phyloP scores from a whole-genome alignment of 2,888 invertebrate genomes.

The Brassicogethes aeneus region DNA sequence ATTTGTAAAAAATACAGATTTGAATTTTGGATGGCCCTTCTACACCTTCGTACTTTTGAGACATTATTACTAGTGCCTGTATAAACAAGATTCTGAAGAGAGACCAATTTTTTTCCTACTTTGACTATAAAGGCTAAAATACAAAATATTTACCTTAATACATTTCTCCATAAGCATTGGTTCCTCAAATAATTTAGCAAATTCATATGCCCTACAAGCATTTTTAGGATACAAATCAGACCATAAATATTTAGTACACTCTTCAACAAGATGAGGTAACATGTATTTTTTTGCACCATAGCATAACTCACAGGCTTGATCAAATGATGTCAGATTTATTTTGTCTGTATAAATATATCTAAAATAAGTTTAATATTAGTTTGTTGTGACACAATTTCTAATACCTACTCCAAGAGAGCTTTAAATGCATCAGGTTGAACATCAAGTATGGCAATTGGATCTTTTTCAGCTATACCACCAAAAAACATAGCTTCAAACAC shows the following conservation, averaged over 20 bases:
- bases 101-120: not conserved
- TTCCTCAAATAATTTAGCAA: constrained; percentile 78
- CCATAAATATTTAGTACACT: constrained; percentile 79
- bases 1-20: too few relatives aligned
- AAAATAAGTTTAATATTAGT: constrained; percentile 23
- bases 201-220: constrained; percentile 78
- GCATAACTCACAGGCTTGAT: constrained; percentile 78
- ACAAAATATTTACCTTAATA: constrained; percentile 48
- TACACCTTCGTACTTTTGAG: too few relatives aligned
- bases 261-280: constrained; percentile 72
- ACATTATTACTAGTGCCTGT: too few relatives aligned
- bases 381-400: constrained; percentile 4
- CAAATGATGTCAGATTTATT: constrained; percentile 71
- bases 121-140: not conserved
- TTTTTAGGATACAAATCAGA: constrained; percentile 69
- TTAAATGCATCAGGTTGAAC: constrained; percentile 82
- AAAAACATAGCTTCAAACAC: constrained; percentile 86
- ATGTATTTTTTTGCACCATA: constrained; percentile 86
- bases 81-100: not conserved
- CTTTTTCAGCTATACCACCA: constrained; percentile 72
- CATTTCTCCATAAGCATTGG: constrained; percentile 73
- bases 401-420: constrained; percentile 62
- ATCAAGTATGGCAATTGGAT: constrained; percentile 70
- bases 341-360: constrained; percentile 77
- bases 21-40: too few relatives aligned